A percentile compares a stretch with the other conserved stretches of the same genome.
Evolutionary conservation across 2,888 invertebrate genomes (phyloP).

Genomic region (Andrena bucephala): DNA sequence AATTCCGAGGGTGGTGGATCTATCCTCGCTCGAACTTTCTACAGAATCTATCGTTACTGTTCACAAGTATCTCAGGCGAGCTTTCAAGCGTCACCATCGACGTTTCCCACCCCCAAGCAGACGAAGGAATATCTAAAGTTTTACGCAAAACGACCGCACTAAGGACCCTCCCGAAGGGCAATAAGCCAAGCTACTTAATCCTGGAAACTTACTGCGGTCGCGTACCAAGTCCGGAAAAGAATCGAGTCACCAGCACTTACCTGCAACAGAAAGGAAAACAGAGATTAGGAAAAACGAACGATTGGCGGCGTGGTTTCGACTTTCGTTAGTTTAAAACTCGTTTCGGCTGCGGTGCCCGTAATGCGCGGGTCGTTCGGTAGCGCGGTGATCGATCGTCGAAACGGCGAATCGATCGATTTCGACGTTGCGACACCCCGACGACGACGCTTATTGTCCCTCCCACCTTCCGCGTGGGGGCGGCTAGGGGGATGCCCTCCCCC

Average conservation of each 20-base stretch:
- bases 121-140: background rate
- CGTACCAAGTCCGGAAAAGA: background rate
- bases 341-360: constrained; percentile 29
- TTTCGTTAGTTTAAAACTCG: constrained; percentile 34
- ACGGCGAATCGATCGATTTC: constrained; percentile 66
- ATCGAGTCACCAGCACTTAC: constrained; percentile 69
- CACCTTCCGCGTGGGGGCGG: background rate
- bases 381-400: constrained; percentile 68
- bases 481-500: constrained; percentile 20
- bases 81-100: too few species aligned
- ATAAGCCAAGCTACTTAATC: constrained; percentile 1
- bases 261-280: constrained; percentile 70
- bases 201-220: constrained; percentile 33
- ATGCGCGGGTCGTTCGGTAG: constrained; percentile 37
- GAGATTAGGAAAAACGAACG: constrained; percentile 27
- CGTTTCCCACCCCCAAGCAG: background rate
- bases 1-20: background rate
- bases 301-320: constrained; percentile 9
- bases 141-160: background rate
- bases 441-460: constrained; percentile 56
- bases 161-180: background rate
- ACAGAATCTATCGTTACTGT: too few species aligned
- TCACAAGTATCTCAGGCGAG: too few species aligned
- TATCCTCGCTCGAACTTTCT: too few species aligned
- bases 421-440: constrained; percentile 55